phyloP scores from a whole-genome alignment of 2,888 invertebrate genomes.

The Drosophila tripunctata region DNA sequence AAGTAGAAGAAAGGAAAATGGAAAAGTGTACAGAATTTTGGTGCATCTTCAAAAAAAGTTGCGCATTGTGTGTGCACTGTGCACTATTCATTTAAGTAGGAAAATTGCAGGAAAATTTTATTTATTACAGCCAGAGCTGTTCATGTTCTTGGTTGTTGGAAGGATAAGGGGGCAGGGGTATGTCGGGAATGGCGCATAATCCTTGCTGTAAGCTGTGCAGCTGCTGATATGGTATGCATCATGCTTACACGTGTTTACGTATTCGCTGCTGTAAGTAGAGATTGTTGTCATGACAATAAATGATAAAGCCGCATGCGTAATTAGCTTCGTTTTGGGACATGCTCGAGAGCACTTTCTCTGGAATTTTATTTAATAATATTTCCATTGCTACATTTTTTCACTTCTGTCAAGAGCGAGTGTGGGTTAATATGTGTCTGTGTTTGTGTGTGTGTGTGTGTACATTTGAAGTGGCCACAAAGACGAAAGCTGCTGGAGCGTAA shows the following conservation, averaged over 20 bases:
- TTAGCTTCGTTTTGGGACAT: conserved; percentile 36
- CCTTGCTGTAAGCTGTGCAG: conserved; percentile 36
- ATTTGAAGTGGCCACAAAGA: conserved; percentile 29
- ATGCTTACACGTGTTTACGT: neutral
- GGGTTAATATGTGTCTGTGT: neutral
- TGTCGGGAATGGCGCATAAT: conserved; percentile 18
- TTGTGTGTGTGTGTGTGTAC: neutral
- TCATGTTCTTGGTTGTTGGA: conserved; percentile 18
- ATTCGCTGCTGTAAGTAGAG: conserved; percentile 7
- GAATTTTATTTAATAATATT: conserved; percentile 8
- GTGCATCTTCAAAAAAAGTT: conserved; percentile 14
- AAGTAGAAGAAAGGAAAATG: neutral
- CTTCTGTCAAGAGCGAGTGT: neutral
- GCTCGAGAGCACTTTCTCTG: conserved; percentile 3
- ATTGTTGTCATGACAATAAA: conserved; percentile 39
- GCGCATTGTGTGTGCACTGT: conserved; percentile 20
- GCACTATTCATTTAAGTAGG: conserved; percentile 17
- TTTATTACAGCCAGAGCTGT: conserved; percentile 21
- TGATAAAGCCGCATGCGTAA: conserved; percentile 46
- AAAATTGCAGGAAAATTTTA: conserved; percentile 28
- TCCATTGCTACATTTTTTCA: neutral
- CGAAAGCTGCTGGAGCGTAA: conserved; percentile 33
- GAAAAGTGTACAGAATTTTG: conserved; percentile 2
- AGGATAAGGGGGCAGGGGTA: conserved; percentile 11
- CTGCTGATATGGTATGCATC: conserved; percentile 7